phyloP scores from a whole-genome alignment of 1,140 invertebrate genomes.

The Ips nitidus region DNA sequence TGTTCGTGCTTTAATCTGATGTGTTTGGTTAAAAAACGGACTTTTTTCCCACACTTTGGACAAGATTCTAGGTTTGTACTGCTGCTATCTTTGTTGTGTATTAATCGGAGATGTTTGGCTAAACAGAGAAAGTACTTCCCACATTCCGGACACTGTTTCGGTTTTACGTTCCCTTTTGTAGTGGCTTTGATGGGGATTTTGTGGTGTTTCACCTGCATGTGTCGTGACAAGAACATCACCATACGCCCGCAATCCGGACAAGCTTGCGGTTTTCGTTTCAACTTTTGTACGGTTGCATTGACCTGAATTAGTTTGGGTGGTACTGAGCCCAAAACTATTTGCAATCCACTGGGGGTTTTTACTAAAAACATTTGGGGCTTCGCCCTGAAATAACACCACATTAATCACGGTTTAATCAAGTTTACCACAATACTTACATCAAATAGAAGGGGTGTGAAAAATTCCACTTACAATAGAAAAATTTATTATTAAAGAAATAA shows the following conservation, averaged over 20 bases:
- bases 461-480: too few relatives aligned
- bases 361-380: constrained; percentile 14
- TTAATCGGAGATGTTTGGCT: not conserved
- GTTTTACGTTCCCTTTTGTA: not conserved
- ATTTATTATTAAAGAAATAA: too few relatives aligned
- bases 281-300: not conserved
- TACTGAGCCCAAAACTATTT: constrained; percentile 12
- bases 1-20: constrained; percentile 1
- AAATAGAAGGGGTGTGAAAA: too few relatives aligned
- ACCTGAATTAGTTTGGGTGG: constrained; percentile 5
- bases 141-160: not conserved
- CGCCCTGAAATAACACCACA: too few relatives aligned
- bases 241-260: constrained; percentile 29
- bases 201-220: constrained; percentile 8
- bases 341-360: constrained; percentile 4
- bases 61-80: not conserved
- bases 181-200: not conserved
- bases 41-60: not conserved
- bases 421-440: too few relatives aligned
- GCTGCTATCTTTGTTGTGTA: not conserved
- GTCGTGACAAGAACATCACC: constrained; percentile 14
- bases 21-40: not conserved
- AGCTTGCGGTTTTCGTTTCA: not conserved
- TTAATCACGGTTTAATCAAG: too few relatives aligned
- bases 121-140: not conserved